Evolutionary conservation across 2,797 vertebrate species (phyloP).

Genomic region (Siniperca scherzeri): DNA sequence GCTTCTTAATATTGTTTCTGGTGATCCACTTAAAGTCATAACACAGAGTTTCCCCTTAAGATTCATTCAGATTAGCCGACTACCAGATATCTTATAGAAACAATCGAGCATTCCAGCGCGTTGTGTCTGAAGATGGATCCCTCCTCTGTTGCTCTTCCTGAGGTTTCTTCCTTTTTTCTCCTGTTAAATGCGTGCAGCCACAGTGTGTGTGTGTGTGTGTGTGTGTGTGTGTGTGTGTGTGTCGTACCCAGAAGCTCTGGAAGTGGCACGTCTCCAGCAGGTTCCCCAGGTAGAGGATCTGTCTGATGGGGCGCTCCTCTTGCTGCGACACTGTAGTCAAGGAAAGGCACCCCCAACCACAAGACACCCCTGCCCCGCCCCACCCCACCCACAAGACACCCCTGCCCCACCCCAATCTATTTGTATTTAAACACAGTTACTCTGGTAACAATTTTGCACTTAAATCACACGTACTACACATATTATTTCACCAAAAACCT

Average conservation of each 20-base stretch:
- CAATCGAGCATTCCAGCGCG: too few species aligned
- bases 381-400: too few species aligned
- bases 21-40: too few species aligned
- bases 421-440: neutral
- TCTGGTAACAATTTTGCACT: neutral
- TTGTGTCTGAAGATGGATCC: too few species aligned
- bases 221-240: slow-evolving; percentile 14
- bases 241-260: slow-evolving; percentile 94
- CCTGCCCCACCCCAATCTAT: neutral
- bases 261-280: slow-evolving; percentile 96
- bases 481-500: neutral
- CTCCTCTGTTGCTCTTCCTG: too few species aligned
- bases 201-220: neutral
- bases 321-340: slow-evolving; percentile 90
- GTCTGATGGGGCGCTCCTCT: slow-evolving; percentile 93
- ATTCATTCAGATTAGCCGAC: neutral
- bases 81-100: neutral
- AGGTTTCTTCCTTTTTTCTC: too few species aligned
- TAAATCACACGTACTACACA: neutral
- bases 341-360: slow-evolving; percentile 69
- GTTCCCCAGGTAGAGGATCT: slow-evolving; percentile 95
- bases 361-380: neutral
- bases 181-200: too few species aligned
- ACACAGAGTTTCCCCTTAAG: neutral
- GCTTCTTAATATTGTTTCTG: too few species aligned